Base-by-base conservation (phyloP, 1,140 invertebrate species). In the Pinna nobilis region DNA sequence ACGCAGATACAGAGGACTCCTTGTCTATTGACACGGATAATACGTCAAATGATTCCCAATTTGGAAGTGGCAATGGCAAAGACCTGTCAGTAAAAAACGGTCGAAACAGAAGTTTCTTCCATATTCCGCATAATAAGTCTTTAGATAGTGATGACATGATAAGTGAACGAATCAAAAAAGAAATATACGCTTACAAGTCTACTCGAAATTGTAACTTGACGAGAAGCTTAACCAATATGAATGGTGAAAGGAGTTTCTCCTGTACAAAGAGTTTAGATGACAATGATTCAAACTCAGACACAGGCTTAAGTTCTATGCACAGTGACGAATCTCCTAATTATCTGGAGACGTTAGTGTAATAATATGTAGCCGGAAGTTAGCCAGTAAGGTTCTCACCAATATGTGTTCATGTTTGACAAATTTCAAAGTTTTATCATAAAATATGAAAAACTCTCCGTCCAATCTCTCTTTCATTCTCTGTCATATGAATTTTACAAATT, bases 261-360 rank as follows among this genome's bases (percentile, higher is more conserved):
- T 72, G 70, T 49, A 25, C 51, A 5, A 72, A 65, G 41, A 63
- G 37, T 32, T 33, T 66, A 13, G 83, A 86, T 60, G 90, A 90
- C 57, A 87, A 86, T 33, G 91, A 91, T 78, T 90, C 89, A n/a
- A 91, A 91, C 76, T 92, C 91, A 0, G 91, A 92, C 78, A 91
- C 91, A 0, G 91, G 91, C 0, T 86, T 92, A 3, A 91, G 91
- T 78, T 91, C 91, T 0, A 79, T 91, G 53, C 90, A 91, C 80
- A 91, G 90, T 63, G 90, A 91, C 63, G 90, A 82, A 87, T 90
- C 77, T 86, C 89, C 82, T 83, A 87, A 70, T 53, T 65, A 57
- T 30, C 75, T 91, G 23, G 90, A 91, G 73, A 91, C 90, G 7
- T 80, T 91, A n/a, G 91, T 91, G 15, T 80, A 67, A 69, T 39